Evolutionary conservation across 2,888 invertebrate species (phyloP).

Genomic region (Halictus ligatus): DNA sequence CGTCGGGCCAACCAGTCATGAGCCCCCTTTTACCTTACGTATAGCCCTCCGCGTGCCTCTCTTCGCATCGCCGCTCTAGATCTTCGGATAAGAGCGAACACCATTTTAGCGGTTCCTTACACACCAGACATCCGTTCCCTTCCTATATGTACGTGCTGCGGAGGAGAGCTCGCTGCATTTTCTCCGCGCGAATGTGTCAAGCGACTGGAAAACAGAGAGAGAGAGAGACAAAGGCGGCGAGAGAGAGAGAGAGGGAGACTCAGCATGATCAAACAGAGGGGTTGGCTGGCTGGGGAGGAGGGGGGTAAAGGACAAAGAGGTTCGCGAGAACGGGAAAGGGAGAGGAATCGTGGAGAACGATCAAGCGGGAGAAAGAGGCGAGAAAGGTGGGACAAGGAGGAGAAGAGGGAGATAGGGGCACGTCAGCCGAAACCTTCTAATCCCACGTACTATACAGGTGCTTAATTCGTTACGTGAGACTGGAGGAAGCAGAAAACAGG

Average conservation of each 20-base stretch:
- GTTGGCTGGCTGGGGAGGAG: not conserved
- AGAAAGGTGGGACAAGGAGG: not conserved
- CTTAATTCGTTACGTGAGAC: slow-evolving; percentile 69
- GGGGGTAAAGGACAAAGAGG: slow-evolving; percentile 45
- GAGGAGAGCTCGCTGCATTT: slow-evolving; percentile 70
- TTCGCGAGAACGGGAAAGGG: slow-evolving; percentile 23
- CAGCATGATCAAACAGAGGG: not conserved
- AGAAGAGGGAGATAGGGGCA: slow-evolving; percentile 46
- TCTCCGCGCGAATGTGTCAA: slow-evolving; percentile 71
- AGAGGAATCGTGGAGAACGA: slow-evolving; percentile 21
- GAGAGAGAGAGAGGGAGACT: slow-evolving; percentile 27
- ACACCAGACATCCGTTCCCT: slow-evolving; percentile 84
- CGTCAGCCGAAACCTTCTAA: slow-evolving; percentile 67
- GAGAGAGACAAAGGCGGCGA: not conserved
- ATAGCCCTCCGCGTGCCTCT: slow-evolving; percentile 83
- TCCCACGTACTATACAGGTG: slow-evolving; percentile 66
- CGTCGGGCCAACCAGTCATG: slow-evolving; percentile 75
- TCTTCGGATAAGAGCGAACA: slow-evolving; percentile 84
- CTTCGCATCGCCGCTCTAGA: slow-evolving; percentile 84
- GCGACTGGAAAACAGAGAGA: slow-evolving; percentile 42
- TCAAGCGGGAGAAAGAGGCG: not conserved
- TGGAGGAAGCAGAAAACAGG: slow-evolving; percentile 66
- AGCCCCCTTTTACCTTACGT: slow-evolving; percentile 80
- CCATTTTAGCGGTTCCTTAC: slow-evolving; percentile 85
- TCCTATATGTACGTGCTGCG: slow-evolving; percentile 70